These are phyloP conservation scores for Yponomeuta plumbellus DNA, from an alignment of 2,888 invertebrate species.

Conservation along the genomic window DNA sequence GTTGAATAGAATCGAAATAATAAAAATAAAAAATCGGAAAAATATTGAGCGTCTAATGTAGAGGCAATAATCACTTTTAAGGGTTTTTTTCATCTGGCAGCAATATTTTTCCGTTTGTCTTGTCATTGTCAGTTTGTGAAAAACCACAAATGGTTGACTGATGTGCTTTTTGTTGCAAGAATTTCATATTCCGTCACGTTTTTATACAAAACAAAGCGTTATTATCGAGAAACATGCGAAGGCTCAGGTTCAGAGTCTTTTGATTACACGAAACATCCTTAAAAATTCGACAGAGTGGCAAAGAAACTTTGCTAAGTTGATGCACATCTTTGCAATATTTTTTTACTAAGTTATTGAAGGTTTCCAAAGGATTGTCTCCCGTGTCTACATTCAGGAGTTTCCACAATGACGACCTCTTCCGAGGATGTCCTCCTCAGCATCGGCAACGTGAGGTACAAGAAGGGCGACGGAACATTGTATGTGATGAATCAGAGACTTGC, in stretches of 20 bases:
- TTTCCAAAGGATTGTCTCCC: not conserved
- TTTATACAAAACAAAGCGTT: constrained; percentile 32
- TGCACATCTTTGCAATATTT: not conserved
- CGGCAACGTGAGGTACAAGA: constrained; percentile 94
- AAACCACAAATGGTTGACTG: constrained; percentile 60
- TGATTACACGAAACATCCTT: not conserved
- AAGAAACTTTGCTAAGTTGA: not conserved
- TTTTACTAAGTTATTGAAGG: not conserved
- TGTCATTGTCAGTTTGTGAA: constrained; percentile 26
- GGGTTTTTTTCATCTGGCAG: constrained; percentile 40
- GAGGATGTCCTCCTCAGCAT: constrained; percentile 97
- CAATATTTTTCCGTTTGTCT: constrained; percentile 1
- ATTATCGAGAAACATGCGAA: constrained; percentile 17
- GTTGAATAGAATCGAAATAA: too few species aligned
- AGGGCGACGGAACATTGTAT: constrained; percentile 96
- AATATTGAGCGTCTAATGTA: not conserved
- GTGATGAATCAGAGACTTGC: constrained; percentile 97
- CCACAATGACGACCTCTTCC: constrained; percentile 87
- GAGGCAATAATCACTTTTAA: not conserved
- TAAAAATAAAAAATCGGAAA: not conserved
- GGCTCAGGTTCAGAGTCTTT: not conserved
- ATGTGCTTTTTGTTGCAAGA: constrained; percentile 53
- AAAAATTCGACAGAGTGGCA: not conserved
- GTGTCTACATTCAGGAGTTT: not conserved
- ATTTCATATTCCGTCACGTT: constrained; percentile 44